phyloP scores from a whole-genome alignment of 2,888 invertebrate species.

The Oscheius sp. region DNA sequence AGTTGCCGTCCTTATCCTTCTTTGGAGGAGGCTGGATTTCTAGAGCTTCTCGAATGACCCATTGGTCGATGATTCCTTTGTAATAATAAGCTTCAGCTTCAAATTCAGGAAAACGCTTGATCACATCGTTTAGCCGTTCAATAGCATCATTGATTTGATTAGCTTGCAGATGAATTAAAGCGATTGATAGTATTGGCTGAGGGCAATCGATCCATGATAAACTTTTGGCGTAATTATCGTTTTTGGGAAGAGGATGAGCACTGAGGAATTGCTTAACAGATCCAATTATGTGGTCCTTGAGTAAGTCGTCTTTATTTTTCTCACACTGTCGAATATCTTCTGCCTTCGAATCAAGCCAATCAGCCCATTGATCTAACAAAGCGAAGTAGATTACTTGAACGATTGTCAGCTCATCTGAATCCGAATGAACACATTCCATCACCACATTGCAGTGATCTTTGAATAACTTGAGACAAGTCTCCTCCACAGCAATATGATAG shows the following conservation, averaged over 20 bases:
- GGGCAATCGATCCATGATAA: slow-evolving; percentile 1
- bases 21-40: not conserved
- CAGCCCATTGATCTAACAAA: slow-evolving; percentile 21
- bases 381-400: slow-evolving; percentile 24
- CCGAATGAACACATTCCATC: not conserved
- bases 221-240: not conserved
- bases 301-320: not conserved
- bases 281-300: not conserved
- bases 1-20: not conserved
- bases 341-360: slow-evolving; percentile 1
- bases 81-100: slow-evolving; percentile 17
- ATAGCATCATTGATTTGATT: not conserved
- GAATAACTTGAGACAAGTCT: slow-evolving; percentile 22
- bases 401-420: not conserved
- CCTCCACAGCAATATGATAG: slow-evolving; percentile 33
- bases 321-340: slow-evolving; percentile 5
- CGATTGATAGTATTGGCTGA: not conserved
- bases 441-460: slow-evolving; percentile 1
- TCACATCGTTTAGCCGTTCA: not conserved
- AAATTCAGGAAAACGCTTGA: not conserved
- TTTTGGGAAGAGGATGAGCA: not conserved
- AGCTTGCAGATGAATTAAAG: not conserved
- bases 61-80: slow-evolving; percentile 10
- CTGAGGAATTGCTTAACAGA: not conserved
- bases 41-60: not conserved